phyloP scores from a whole-genome alignment of 1,140 invertebrate genomes.

The Mylabris phalerata region DNA sequence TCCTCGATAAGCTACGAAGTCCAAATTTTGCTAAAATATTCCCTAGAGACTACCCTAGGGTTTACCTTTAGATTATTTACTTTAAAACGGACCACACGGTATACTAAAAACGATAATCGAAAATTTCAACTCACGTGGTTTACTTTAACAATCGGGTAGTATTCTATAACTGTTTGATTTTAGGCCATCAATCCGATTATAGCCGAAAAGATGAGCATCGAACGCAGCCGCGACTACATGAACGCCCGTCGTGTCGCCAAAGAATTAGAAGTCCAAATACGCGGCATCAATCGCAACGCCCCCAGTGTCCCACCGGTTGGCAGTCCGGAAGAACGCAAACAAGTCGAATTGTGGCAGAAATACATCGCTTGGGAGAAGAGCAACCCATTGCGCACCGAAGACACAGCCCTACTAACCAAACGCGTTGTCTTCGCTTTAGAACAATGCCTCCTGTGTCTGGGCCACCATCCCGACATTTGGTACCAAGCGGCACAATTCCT shows the following conservation, averaged over 20 bases:
- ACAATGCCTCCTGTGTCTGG: constrained; percentile 91
- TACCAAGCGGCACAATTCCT: constrained; percentile 96
- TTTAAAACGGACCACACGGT: too few species aligned
- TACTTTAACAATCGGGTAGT: not conserved
- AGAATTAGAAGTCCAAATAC: constrained; percentile 89
- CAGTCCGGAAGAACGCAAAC: constrained; percentile 86
- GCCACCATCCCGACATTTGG: constrained; percentile 98
- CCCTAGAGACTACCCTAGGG: too few species aligned
- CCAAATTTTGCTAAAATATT: too few species aligned
- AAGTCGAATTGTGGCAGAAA: constrained; percentile 97
- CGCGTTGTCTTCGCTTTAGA: constrained; percentile 98
- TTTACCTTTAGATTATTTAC: too few species aligned
- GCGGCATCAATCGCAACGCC: constrained; percentile 89
- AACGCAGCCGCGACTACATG: constrained; percentile 88
- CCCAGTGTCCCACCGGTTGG: constrained; percentile 91
- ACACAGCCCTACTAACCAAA: constrained; percentile 84
- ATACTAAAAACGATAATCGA: too few species aligned
- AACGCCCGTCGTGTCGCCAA: constrained; percentile 94
- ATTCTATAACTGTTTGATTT: constrained; percentile 8
- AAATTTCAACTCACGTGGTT: not conserved
- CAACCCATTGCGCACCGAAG: constrained; percentile 93
- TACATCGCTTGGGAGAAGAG: constrained; percentile 96
- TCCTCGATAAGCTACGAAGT: too few species aligned
- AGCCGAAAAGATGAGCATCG: constrained; percentile 57
- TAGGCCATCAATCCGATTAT: constrained; percentile 90